Evolutionary conservation across 1,140 invertebrate species (phyloP).

Genomic region (Drosophila tani): DNA sequence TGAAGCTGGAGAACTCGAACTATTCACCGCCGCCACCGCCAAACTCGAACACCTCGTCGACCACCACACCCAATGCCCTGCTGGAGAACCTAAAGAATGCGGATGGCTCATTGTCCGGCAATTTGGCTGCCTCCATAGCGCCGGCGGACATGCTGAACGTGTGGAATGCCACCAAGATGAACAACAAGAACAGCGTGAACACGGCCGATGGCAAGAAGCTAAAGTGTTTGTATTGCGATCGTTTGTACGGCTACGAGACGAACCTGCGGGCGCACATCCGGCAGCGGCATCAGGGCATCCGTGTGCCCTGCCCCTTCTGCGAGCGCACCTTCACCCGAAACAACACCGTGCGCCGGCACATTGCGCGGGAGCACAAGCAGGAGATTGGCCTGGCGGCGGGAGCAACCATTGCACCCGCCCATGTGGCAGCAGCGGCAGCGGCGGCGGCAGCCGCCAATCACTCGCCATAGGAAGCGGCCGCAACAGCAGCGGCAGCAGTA

Average conservation of each 20-base stretch:
- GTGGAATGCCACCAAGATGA: slow-evolving; percentile 84
- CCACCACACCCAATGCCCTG: slow-evolving; percentile 85
- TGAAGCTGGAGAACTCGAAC: slow-evolving; percentile 87
- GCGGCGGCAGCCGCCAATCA: slow-evolving; percentile 85
- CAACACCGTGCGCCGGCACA: slow-evolving; percentile 95
- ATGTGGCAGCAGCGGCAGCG: slow-evolving; percentile 82
- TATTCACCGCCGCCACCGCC: slow-evolving; percentile 85
- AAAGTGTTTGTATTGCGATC: slow-evolving; percentile 96
- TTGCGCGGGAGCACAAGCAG: slow-evolving; percentile 93
- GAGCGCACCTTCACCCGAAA: slow-evolving; percentile 95
- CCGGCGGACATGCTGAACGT: slow-evolving; percentile 85
- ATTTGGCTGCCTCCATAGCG: slow-evolving; percentile 79
- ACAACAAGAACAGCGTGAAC: slow-evolving; percentile 85
- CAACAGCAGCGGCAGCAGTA: slow-evolving; percentile 85
- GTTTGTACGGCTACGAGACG: slow-evolving; percentile 96
- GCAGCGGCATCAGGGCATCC: slow-evolving; percentile 95
- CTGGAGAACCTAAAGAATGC: slow-evolving; percentile 86
- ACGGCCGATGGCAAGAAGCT: slow-evolving; percentile 90
- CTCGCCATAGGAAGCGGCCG: slow-evolving; percentile 86
- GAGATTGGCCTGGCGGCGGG: slow-evolving; percentile 89
- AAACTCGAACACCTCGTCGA: slow-evolving; percentile 85
- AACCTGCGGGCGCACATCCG: slow-evolving; percentile 95
- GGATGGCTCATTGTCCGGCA: slow-evolving; percentile 80
- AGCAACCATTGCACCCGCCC: slow-evolving; percentile 84
- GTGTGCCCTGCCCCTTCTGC: slow-evolving; percentile 94